Evolutionary conservation across 2,888 invertebrate species (phyloP).

Genomic region (Rhagonycha lutea): DNA sequence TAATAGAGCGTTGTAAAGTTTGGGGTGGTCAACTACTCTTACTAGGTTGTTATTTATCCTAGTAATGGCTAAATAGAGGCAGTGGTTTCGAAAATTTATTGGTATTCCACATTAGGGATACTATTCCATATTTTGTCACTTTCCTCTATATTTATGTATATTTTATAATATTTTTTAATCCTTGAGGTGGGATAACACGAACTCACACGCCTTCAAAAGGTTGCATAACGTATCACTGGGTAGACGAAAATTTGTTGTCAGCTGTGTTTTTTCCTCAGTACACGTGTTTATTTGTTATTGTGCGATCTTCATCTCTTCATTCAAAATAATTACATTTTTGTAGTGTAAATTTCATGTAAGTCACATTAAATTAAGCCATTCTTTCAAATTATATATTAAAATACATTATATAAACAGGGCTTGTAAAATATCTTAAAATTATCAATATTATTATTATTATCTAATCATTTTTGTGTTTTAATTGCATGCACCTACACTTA

Average conservation of each 20-base stretch:
- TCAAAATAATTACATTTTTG: neutral
- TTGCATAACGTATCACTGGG: neutral
- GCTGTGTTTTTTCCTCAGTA: neutral
- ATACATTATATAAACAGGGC: neutral
- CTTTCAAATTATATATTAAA: neutral
- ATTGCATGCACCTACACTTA: neutral
- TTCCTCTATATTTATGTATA: no score
- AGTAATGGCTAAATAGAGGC: no score
- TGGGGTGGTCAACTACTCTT: no score
- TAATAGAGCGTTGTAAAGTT: no score
- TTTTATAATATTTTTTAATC: no score
- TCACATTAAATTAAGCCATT: neutral
- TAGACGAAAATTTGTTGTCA: neutral
- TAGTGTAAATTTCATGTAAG: neutral
- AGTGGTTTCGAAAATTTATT: no score
- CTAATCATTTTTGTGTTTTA: neutral
- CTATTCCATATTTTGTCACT: no score
- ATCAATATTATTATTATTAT: neutral
- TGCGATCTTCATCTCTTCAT: neutral
- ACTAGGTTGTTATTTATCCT: no score
- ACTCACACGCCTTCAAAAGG: neutral
- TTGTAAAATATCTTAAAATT: neutral
- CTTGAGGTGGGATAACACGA: neutral
- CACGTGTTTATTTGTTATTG: neutral
- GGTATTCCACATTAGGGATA: no score